Conservation (phyloP, 2,888 invertebrate species). For the Cotesia congregata region DNA sequence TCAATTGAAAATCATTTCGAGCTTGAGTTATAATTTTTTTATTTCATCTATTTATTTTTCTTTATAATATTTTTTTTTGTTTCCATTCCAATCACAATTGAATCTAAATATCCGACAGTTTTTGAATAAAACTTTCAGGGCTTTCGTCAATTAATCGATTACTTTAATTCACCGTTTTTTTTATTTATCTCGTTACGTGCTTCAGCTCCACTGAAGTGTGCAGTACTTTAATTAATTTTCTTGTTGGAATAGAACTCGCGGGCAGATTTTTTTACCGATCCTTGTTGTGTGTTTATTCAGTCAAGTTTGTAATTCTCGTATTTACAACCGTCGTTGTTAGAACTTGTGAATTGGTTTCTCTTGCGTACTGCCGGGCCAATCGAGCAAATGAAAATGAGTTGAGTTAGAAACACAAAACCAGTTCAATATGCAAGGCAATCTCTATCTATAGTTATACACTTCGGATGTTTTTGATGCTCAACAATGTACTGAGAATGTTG, state of each 20-base stretch:
- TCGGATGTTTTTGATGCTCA: slow-evolving; percentile 24
- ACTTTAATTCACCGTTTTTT: not conserved
- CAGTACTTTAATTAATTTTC: not conserved
- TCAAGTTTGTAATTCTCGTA: slow-evolving; percentile 16
- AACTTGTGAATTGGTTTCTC: slow-evolving; percentile 30
- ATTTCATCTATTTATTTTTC: not conserved
- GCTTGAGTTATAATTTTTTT: slow-evolving; percentile 1
- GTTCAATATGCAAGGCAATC: slow-evolving; percentile 31
- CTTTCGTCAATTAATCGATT: not conserved
- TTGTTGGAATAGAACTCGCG: not conserved
- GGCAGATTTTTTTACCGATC: not conserved
- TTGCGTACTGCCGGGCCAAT: slow-evolving; percentile 39
- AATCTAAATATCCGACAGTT: not conserved
- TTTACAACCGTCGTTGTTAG: slow-evolving; percentile 18
- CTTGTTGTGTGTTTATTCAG: not conserved
- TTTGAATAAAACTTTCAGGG: not conserved
- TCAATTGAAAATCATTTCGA: slow-evolving; percentile 7
- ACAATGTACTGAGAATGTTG: slow-evolving; percentile 11
- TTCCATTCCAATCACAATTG: not conserved
- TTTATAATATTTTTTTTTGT: not conserved
- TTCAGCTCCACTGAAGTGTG: not conserved
- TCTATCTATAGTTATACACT: not conserved
- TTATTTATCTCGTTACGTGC: not conserved
- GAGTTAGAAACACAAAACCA: slow-evolving; percentile 40
- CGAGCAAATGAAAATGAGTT: slow-evolving; percentile 50